Conservation (phyloP, 2,113 vertebrate species). For the Aldabrachelys gigantea region DNA sequence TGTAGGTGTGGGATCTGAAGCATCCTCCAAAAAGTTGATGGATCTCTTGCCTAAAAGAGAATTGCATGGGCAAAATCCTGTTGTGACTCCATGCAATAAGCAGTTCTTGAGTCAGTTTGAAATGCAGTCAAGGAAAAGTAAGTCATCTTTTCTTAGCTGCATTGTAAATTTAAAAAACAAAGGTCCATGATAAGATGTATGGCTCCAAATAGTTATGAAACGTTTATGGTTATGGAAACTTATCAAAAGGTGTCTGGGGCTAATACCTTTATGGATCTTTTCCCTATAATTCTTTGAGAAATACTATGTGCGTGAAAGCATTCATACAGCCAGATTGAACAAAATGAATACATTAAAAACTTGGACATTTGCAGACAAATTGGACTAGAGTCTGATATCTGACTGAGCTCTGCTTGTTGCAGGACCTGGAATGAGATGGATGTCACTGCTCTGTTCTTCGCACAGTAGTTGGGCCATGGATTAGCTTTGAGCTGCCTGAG, state of each 20-base stretch:
- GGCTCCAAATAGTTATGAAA: not conserved
- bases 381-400: not conserved
- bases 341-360: not conserved
- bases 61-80: slow-evolving; percentile 97
- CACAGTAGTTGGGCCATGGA: not conserved
- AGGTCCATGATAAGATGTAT: not conserved
- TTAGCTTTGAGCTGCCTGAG: not conserved
- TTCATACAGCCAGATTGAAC: not conserved
- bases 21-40: slow-evolving; percentile 96
- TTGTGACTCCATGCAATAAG: slow-evolving; percentile 98
- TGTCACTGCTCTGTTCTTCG: not conserved
- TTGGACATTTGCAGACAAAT: not conserved
- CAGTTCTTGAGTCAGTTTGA: slow-evolving; percentile 99
- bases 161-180: not conserved
- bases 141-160: slow-evolving; percentile 57
- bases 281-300: not conserved
- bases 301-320: not conserved
- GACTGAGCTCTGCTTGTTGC: not conserved
- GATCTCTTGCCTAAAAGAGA: slow-evolving; percentile 97
- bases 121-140: slow-evolving; percentile 99
- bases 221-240: not conserved
- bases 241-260: not conserved
- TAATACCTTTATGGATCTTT: not conserved
- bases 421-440: not conserved
- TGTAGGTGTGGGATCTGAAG: slow-evolving; percentile 96